Evolutionary conservation across 2,113 vertebrate species (phyloP).

Genomic region (Odocoileus hemionus): DNA sequence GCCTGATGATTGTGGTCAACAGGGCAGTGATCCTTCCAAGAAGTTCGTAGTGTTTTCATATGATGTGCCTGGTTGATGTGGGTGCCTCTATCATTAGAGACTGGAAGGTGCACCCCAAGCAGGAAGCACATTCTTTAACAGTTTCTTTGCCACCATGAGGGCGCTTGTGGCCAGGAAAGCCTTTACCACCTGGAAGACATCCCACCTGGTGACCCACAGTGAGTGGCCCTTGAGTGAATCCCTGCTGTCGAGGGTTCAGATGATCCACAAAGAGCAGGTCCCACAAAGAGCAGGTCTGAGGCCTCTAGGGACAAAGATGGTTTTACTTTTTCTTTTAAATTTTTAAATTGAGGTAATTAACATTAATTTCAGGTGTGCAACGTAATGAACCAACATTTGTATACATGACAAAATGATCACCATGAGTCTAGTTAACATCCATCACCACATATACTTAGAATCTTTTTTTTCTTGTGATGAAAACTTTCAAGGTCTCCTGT

Average conservation of each 20-base stretch:
- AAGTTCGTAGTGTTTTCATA: background rate
- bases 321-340: background rate
- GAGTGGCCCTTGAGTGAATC: background rate
- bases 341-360: background rate
- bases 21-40: background rate
- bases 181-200: background rate
- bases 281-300: background rate
- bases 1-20: background rate
- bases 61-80: fast-evolving
- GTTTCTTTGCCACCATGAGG: background rate
- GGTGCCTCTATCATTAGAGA: background rate
- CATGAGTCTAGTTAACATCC: background rate
- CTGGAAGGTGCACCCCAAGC: background rate
- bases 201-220: too few species aligned
- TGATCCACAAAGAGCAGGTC: background rate
- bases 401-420: background rate
- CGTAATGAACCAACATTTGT: background rate
- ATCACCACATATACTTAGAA: background rate
- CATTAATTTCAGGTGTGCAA: background rate
- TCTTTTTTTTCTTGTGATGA: background rate
- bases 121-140: background rate
- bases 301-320: background rate
- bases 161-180: background rate
- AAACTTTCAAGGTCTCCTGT: background rate
- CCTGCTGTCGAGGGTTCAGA: background rate